Conservation (phyloP, 2,888 invertebrate species). For the Criorhina ranunculi region DNA sequence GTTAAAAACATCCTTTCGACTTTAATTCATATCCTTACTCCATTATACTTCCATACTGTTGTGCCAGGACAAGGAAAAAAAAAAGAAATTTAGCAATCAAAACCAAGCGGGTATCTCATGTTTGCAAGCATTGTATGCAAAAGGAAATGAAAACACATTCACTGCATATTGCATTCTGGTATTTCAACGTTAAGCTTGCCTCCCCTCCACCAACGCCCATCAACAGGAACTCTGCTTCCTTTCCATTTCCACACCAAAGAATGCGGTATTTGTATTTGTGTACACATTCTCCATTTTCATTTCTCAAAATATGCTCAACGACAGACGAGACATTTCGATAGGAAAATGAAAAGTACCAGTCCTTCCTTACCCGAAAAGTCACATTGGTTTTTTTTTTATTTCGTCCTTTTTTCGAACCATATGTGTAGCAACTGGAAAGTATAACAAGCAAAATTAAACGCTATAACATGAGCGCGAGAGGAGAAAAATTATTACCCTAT, state of each 20-base stretch:
- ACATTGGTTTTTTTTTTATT: conserved; percentile 4
- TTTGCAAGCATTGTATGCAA: conserved; percentile 12
- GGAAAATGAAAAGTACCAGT: conserved; percentile 32
- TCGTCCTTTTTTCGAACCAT: neutral
- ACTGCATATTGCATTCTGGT: conserved; percentile 56
- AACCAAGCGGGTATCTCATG: conserved; percentile 1
- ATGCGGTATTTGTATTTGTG: conserved; percentile 17
- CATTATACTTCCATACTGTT: no score
- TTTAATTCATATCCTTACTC: no score
- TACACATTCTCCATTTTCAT: conserved; percentile 32
- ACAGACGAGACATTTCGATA: conserved; percentile 58
- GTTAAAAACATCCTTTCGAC: no score
- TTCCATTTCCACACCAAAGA: conserved; percentile 50
- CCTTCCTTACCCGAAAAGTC: conserved; percentile 5
- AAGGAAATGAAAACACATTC: conserved; percentile 61
- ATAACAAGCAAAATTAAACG: conserved; percentile 5
- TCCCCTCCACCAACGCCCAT: neutral
- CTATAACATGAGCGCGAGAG: neutral
- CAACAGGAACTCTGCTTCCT: conserved; percentile 32
- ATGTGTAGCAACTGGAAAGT: neutral
- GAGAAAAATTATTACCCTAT: conserved; percentile 53
- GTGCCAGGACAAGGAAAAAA: neutral
- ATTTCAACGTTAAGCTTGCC: conserved; percentile 25
- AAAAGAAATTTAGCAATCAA: neutral
- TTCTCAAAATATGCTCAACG: conserved; percentile 48